A percentile compares a stretch with the other conserved stretches of the same genome.
Conservation (phyloP, 2,113 vertebrate genomes). For the Indicator indicator region DNA sequence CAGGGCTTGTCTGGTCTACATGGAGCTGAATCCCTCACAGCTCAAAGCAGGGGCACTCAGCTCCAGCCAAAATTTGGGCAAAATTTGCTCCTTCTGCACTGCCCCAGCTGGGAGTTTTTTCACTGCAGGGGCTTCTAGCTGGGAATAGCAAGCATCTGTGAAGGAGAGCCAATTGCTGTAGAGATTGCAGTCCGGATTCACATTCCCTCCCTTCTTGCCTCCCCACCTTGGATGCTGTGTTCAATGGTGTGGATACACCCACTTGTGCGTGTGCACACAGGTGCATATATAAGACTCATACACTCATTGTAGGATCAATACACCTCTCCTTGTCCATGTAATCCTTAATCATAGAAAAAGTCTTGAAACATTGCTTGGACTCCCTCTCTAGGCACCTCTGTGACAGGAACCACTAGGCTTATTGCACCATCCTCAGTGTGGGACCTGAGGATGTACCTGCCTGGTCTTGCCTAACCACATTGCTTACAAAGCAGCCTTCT, state of each 20-base stretch:
- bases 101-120: neutral
- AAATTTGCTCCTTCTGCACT: neutral
- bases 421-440: neutral
- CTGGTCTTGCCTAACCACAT: neutral
- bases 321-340: neutral
- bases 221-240: fast-evolving
- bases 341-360: neutral
- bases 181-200: neutral
- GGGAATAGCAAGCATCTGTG: neutral
- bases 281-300: neutral
- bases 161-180: neutral
- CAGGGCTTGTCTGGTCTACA: neutral
- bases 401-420: neutral
- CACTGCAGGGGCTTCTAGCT: no score
- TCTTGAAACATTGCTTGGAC: neutral
- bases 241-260: neutral
- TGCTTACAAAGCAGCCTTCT: neutral
- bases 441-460: neutral
- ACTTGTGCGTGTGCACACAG: fast-evolving
- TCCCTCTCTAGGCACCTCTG: neutral
- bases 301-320: neutral
- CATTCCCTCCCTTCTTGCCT: neutral
- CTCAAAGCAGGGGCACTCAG: neutral
- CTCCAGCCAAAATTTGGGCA: neutral
- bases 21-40: neutral